Evolutionary conservation across 2,113 vertebrate genomes (phyloP), one percentile per base, ranked within the genome.

Genomic region (Syngnathus typhle): DNA sequence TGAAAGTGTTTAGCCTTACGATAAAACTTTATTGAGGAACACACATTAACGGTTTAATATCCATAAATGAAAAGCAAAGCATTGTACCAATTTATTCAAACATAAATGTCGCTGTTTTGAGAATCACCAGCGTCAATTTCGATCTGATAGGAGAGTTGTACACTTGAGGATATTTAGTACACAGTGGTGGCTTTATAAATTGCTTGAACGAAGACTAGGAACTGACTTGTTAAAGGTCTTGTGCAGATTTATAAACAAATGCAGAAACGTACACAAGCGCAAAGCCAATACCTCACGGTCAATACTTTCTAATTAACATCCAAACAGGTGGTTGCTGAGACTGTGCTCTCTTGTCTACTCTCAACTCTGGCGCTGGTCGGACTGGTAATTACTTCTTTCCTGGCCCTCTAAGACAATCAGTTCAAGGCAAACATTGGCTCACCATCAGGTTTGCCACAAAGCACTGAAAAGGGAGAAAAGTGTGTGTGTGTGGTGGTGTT

Each of bases 401-500:
- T 68, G 59, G 43, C 72, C 76, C 55, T 75, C 78, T 68, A 58
- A 66, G 5, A 54, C 73, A 55, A 55, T 72, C 0, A 47, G 74
- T 76, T 82, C 66, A 77, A 74, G 78, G 84, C 76, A 80, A 87
- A 82, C 78, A 77, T 51, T 73, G 73, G 72, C 65, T 72, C 49
- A 64, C 60, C 3, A 46, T 70, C 58, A 37, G 69, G 65, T 52
- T 73, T 62, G 66, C 49, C 68, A 79, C 74, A 79, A 78, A 84
- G 78, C 76, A 32, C 79, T 79, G 77, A 73, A 60, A 70, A 59
- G 78, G 63, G 73, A 74, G 77, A 27, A 16, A 62, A 13, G 59
- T 66, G 69, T 70, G 58, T 72, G 64, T 73, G 56, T 77, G 43
- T 46, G 13, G 11, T 15, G 44, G 13, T 15, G 62, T 41, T 69